Evolutionary conservation across 2,888 invertebrate species (phyloP).

Genomic region (Drosophila nr. medialis): DNA sequence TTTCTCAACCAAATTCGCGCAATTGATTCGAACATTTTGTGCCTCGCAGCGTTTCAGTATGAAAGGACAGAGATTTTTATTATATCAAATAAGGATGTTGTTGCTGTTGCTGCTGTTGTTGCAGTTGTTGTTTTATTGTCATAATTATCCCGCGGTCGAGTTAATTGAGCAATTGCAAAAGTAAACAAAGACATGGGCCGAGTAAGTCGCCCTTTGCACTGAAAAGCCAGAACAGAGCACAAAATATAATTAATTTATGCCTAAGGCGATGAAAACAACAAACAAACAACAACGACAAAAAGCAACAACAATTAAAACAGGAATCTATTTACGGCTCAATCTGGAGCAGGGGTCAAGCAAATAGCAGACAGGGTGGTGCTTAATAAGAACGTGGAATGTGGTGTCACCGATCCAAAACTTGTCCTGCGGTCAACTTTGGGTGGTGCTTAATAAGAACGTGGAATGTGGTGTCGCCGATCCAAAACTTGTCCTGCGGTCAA

Average conservation of each 20-base stretch:
- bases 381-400: neutral
- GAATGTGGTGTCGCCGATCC: constrained; percentile 14
- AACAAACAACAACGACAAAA: constrained; percentile 38
- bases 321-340: constrained; percentile 32
- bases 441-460: neutral
- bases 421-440: constrained; percentile 16
- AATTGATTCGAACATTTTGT: constrained; percentile 33
- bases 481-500: constrained; percentile 9
- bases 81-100: constrained; percentile 6
- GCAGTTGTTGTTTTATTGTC: constrained; percentile 38
- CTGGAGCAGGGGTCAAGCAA: constrained; percentile 7
- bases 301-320: constrained; percentile 26
- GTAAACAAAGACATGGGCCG: constrained; percentile 56
- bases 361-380: neutral
- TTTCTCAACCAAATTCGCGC: neutral
- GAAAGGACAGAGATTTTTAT: constrained; percentile 46
- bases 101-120: neutral
- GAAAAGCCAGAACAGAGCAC: constrained; percentile 29
- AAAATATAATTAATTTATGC: constrained; percentile 66
- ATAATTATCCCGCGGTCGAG: constrained; percentile 64
- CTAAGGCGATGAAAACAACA: constrained; percentile 47
- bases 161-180: constrained; percentile 73
- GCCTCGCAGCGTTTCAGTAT: constrained; percentile 38
- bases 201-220: constrained; percentile 18
- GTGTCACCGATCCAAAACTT: constrained; percentile 13